Evolutionary conservation across 2,888 invertebrate species (phyloP), one percentile per base, ranked within the genome.

Genomic region (Cataglyphis livida): DNA sequence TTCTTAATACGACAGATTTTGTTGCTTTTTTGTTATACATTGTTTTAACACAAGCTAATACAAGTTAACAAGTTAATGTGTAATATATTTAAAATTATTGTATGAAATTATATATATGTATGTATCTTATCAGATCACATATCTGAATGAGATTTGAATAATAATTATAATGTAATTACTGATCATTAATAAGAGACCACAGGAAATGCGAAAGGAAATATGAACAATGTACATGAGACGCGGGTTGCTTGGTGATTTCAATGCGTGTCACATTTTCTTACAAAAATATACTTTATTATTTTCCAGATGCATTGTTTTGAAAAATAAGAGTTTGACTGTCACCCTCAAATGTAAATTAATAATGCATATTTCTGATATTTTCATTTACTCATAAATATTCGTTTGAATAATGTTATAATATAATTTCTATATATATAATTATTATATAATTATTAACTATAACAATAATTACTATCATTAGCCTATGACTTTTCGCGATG

Each of bases 161-260:
- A 25, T 44, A 28, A 38, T 41, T 44, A 51, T 51, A 73, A 73
- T 3, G 25, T n/a, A 51, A 38, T 32, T 32, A n/a, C 6, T n/a
- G 2, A 6, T 25, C 2, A 5, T 25, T 28, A 7, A 12, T 51
- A 12, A 3, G 12, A 75, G 5, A 15, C 15, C 4, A 51, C 51
- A n/a, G n/a, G n/a, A n/a, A n/a, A n/a, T 48, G 44, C 21, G 12
- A 54, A 4, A 35, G 32, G 10, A 70, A 48, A 57, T 38, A 15
- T 15, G 10, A 66, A 51, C 18, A 48, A 18, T 1, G 10, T 51
- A 15, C 10, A 18, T 48, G 7, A 48, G 12, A 38, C 18, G 15
- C 18, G 48, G 6, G 21, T 65, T 4, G 7, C 28, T 7, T n/a
- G 57, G 25, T 32, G 41, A 76, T 32, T 76, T 76, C 41, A 68